Conservation (phyloP, 2,113 vertebrate genomes). For the Pseudolaguvia tuberculata region DNA sequence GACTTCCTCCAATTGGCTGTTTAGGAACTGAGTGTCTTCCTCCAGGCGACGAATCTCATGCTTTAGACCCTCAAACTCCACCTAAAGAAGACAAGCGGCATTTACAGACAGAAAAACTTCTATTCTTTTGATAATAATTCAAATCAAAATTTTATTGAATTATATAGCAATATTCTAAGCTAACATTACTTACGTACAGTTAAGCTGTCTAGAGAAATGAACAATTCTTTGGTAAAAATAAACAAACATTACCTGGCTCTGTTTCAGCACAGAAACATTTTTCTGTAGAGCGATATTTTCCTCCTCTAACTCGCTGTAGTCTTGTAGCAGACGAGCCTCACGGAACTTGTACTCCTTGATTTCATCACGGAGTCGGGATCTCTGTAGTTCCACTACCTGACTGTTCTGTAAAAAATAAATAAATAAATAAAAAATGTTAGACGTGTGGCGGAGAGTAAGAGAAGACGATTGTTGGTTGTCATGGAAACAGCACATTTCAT, state of each 20-base stretch:
- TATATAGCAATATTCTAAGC: too few relatives aligned
- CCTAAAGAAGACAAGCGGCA: constrained; percentile 62
- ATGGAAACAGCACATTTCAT: constrained; percentile 32
- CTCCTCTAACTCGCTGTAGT: constrained; percentile 94
- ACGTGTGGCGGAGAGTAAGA: not conserved
- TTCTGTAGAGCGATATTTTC: constrained; percentile 98
- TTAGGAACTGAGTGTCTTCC: constrained; percentile 89
- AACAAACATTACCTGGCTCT: constrained; percentile 81
- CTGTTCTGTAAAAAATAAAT: constrained; percentile 68
- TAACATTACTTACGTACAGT: too few relatives aligned
- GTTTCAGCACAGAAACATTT: constrained; percentile 90
- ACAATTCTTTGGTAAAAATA: not conserved
- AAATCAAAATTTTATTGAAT: too few relatives aligned
- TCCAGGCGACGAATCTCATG: constrained; percentile 96
- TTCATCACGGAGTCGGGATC: constrained; percentile 86
- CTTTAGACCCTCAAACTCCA: constrained; percentile 97
- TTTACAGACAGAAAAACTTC: not conserved
- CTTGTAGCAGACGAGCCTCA: constrained; percentile 89
- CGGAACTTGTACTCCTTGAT: constrained; percentile 94
- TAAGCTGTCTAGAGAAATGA: not conserved
- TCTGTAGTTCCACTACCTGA: constrained; percentile 85
- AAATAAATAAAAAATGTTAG: not conserved
- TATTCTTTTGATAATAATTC: too few relatives aligned
- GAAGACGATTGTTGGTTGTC: constrained; percentile 12
- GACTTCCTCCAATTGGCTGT: constrained; percentile 93